Base-by-base conservation (phyloP, 2,888 invertebrate genomes). In the Steinernema hermaphroditum region DNA sequence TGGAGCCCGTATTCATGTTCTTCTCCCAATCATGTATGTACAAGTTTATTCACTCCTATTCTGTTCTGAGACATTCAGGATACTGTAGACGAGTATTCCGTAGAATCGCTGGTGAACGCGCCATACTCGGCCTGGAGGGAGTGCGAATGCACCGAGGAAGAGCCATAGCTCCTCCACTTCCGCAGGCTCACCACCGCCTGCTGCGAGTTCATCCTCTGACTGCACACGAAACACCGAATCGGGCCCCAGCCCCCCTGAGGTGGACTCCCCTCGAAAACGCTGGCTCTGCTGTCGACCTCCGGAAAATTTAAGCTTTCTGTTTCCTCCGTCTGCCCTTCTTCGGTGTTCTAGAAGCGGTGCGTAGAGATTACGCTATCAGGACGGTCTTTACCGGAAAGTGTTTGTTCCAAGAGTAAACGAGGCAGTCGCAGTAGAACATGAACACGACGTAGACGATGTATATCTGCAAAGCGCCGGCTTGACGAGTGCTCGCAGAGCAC, bases 351-450 rank as follows among this genome's bases (percentile, higher is more conserved):
- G 4, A 54, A n/a, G 16, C 19, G 46, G 46, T 37, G 8, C 4
- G 19, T 46, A 6, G 2, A 46, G 8, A 4, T 46, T 16, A 9
- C 8, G 16, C 8, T n/a, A 2, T 19, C 16, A 6, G 46, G 6
- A 6, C 16, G 8, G 46, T n/a, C n/a, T 19, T 46, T 46, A 46
- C 46, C 14, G 54, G 19, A 6, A 54, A 14, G 27, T 54, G 27
- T 24, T 54, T 54, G 14, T 27, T 22, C 54, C 54, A 54, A 2
- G 54, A 22, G 54, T 54, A 54, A 27, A 54, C 24, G 27, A 54
- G 54, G 16, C 54, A 54, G 54, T 54, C 54, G 27, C 54, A 54
- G 54, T 54, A 54, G 54, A 54, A 54, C 54, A 54, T 54, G 54
- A 54, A 54, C 24, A 54, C 54, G n/a, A 54, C 54, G 54, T 54